Evolutionary conservation across 2,113 vertebrate genomes (phyloP).

Genomic region (Tragulus kanchil): DNA sequence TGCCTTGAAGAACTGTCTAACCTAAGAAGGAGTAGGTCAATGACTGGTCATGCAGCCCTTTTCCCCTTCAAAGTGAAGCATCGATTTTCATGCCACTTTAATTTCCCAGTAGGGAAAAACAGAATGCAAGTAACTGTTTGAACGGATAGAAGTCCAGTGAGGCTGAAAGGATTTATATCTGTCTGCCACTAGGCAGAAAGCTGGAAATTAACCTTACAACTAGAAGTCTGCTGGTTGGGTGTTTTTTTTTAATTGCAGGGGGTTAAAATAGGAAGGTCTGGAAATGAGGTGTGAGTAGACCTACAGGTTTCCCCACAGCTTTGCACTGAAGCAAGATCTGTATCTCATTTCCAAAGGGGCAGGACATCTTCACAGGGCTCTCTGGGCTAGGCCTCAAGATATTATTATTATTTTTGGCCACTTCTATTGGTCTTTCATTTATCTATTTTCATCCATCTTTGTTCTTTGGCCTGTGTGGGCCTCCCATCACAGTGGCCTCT

Average conservation of each 20-base stretch:
- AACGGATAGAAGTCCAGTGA: neutral
- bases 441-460: too few relatives aligned
- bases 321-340: neutral
- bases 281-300: neutral
- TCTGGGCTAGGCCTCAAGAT: neutral
- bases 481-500: too few relatives aligned
- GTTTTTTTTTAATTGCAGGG: constrained; percentile 50
- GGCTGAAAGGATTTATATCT: constrained; percentile 9
- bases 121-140: constrained; percentile 26
- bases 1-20: constrained; percentile 38
- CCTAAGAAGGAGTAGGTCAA: neutral
- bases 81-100: constrained; percentile 66
- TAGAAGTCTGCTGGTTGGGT: neutral
- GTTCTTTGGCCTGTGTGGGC: too few relatives aligned
- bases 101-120: constrained; percentile 59
- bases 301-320: neutral
- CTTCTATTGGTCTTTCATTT: too few relatives aligned
- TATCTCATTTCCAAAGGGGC: constrained; percentile 2
- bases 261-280: neutral
- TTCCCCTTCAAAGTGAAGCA: constrained; percentile 42
- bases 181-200: neutral
- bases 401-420: too few relatives aligned
- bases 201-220: constrained; percentile 35
- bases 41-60: constrained; percentile 20
- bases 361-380: neutral